These are phyloP conservation scores for Psococerastis gibbosa DNA, from an alignment of 2,888 invertebrate species.

Conservation along the genomic window DNA sequence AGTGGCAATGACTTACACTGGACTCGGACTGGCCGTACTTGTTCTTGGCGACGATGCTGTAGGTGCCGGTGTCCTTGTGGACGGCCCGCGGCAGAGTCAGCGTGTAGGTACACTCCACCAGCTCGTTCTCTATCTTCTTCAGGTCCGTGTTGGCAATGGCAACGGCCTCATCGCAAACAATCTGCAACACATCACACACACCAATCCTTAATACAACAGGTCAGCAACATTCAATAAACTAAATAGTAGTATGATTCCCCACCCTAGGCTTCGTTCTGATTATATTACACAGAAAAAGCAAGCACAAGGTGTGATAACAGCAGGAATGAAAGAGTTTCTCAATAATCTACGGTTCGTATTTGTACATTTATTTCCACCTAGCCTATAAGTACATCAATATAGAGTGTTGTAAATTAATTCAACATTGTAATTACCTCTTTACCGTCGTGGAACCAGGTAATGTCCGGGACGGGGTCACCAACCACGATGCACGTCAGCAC, in stretches of 20 bases:
- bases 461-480: constrained; percentile 77
- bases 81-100: constrained; percentile 57
- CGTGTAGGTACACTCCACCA: constrained; percentile 64
- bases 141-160: constrained; percentile 31
- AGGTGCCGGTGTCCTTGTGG: constrained; percentile 62
- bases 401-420: too few species aligned
- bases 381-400: too few species aligned
- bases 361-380: too few species aligned
- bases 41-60: constrained; percentile 60
- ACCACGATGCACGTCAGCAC: constrained; percentile 53
- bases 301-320: too few species aligned
- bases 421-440: constrained; percentile 7
- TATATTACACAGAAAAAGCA: too few species aligned
- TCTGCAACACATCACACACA: neutral
- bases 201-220: too few species aligned
- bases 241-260: too few species aligned
- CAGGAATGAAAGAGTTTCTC: too few species aligned
- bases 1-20: constrained; percentile 31
- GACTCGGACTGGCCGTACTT: constrained; percentile 57
- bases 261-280: too few species aligned
- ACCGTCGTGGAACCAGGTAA: constrained; percentile 43
- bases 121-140: constrained; percentile 48
- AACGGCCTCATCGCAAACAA: neutral
- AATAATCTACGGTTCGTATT: too few species aligned
- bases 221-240: too few species aligned